These are phyloP conservation scores for Acrocephalus arundinaceus DNA, from an alignment of 2,113 vertebrate species.

Conservation along the genomic window DNA sequence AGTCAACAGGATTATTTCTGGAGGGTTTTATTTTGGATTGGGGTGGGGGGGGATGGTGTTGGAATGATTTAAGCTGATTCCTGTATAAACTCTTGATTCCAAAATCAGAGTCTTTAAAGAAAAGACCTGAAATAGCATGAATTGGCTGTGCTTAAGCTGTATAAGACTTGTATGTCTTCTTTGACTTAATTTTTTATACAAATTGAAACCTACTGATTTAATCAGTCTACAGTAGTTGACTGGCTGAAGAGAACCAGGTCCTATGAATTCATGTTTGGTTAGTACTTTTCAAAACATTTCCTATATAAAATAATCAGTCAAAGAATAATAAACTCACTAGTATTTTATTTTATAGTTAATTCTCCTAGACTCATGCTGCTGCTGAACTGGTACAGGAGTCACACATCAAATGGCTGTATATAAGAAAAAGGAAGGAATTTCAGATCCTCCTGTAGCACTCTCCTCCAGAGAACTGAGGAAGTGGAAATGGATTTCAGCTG, in stretches of 20 bases:
- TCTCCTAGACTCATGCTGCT: not conserved
- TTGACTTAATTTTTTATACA: not conserved
- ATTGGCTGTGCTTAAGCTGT: not conserved
- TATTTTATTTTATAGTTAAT: not conserved
- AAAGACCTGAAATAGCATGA: not conserved
- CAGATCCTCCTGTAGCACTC: not conserved
- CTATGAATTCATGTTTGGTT: not conserved
- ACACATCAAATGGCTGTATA: not conserved
- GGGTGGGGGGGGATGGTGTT: accelerated
- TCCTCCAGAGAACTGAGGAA: not conserved
- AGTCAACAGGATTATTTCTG: not conserved
- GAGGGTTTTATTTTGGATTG: not conserved
- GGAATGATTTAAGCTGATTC: not conserved
- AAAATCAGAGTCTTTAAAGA: not conserved
- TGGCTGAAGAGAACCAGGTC: not conserved
- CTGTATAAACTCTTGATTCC: not conserved
- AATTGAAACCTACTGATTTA: not conserved
- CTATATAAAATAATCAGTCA: not conserved
- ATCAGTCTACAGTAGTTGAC: not conserved
- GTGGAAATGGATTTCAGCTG: not conserved
- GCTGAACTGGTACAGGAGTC: not conserved
- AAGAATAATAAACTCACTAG: not conserved
- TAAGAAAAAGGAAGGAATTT: not conserved
- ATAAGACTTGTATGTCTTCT: not conserved
- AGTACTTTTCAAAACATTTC: not conserved